Evolutionary conservation across 2,797 vertebrate species (phyloP).

Genomic region (Tachyglossus aculeatus): DNA sequence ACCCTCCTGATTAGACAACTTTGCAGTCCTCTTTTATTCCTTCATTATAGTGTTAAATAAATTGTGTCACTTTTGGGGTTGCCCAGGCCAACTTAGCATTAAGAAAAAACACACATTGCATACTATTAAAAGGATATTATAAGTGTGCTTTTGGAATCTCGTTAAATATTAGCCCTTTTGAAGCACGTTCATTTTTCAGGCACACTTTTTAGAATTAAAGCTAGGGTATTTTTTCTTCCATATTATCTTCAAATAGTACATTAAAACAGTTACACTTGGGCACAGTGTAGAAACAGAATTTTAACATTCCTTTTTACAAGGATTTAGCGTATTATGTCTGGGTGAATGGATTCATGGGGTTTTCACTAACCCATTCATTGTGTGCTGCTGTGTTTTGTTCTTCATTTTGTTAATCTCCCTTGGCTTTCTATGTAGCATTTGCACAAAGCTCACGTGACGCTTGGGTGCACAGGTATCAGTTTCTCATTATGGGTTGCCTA

Average conservation of each 20-base stretch:
- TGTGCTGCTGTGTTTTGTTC: conserved; percentile 50
- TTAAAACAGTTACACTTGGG: conserved; percentile 24
- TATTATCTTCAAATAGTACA: conserved; percentile 27
- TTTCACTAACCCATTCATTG: conserved; percentile 56
- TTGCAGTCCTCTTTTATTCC: too few relatives aligned
- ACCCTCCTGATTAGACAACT: too few relatives aligned
- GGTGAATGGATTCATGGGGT: conserved; percentile 52
- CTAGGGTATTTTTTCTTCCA: not conserved
- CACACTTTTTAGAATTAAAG: conserved; percentile 4
- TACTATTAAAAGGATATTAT: not conserved
- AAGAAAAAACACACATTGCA: not conserved
- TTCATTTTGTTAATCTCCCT: conserved; percentile 20
- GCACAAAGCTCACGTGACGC: conserved; percentile 39
- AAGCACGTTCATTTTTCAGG: not conserved
- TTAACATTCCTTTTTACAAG: not conserved
- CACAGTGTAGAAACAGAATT: conserved; percentile 5
- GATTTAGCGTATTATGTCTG: conserved; percentile 33
- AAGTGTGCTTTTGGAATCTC: not conserved
- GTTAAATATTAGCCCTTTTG: not conserved
- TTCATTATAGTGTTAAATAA: not conserved
- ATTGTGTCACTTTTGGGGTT: not conserved
- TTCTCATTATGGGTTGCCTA: conserved; percentile 40
- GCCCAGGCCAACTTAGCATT: not conserved
- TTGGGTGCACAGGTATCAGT: conserved; percentile 41
- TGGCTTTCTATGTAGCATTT: conserved; percentile 20